Conservation (phyloP, 2,113 vertebrate genomes). For the Melanerpes aurifrons region DNA sequence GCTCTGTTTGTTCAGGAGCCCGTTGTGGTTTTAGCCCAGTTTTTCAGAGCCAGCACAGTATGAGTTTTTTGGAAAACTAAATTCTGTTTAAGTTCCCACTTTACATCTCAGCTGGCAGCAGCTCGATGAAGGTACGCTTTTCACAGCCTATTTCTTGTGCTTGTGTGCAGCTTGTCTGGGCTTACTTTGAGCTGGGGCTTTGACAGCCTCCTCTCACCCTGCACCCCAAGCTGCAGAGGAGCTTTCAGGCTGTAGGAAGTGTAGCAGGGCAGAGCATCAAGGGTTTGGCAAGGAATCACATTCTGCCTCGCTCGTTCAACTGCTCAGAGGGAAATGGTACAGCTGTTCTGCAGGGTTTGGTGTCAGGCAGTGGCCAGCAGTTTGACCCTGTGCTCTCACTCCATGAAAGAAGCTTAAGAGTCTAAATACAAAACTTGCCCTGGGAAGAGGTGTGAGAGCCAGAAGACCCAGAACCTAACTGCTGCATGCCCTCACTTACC, state of each 20-base stretch:
- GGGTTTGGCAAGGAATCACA: neutral
- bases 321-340: neutral
- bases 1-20: neutral
- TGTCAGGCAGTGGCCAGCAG: neutral
- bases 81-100: slow-evolving; percentile 55
- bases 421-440: neutral
- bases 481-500: slow-evolving; percentile 13
- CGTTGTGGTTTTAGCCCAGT: neutral
- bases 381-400: neutral
- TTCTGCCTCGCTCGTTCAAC: neutral
- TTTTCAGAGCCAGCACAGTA: neutral
- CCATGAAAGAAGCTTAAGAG: neutral
- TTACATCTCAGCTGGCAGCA: slow-evolving; percentile 55
- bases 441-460: neutral
- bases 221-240: slow-evolving; percentile 21
- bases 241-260: slow-evolving; percentile 54
- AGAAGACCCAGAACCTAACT: neutral
- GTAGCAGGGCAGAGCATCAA: neutral
- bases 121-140: slow-evolving; percentile 38
- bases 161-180: slow-evolving; percentile 64
- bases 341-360: neutral
- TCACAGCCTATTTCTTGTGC: slow-evolving; percentile 60
- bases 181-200: slow-evolving; percentile 25
- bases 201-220: slow-evolving; percentile 59
- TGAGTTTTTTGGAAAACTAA: slow-evolving; percentile 18